These are phyloP conservation scores for Yponomeuta cagnagella DNA, from an alignment of 2,888 invertebrate species.

Conservation along the genomic window DNA sequence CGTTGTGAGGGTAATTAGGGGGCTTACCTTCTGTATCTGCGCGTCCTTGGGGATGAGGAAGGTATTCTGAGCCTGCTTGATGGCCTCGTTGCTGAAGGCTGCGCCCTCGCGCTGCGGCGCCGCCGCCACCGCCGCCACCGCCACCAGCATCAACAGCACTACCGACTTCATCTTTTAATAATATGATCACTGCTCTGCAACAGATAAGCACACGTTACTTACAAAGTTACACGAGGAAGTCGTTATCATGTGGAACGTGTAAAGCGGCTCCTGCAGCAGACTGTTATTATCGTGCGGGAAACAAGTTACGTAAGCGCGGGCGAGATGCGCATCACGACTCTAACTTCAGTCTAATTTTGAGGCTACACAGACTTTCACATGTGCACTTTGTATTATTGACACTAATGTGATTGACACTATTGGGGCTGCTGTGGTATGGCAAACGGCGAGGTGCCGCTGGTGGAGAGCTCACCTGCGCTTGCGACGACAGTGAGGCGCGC, in stretches of 20 bases:
- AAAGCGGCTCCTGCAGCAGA: background rate
- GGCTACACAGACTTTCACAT: background rate
- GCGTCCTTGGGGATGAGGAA: slow-evolving; percentile 90
- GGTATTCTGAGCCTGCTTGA: slow-evolving; percentile 90
- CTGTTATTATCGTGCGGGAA: background rate
- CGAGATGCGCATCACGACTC: slow-evolving; percentile 14
- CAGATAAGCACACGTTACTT: background rate
- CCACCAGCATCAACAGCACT: slow-evolving; percentile 55
- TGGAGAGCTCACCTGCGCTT: slow-evolving; percentile 53
- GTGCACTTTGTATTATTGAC: slow-evolving; percentile 2
- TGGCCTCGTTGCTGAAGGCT: slow-evolving; percentile 89
- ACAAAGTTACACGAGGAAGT: background rate
- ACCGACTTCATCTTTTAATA: slow-evolving; percentile 45
- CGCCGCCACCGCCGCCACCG: slow-evolving; percentile 69
- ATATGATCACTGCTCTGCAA: background rate
- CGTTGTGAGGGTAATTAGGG: background rate
- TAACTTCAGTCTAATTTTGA: slow-evolving; percentile 8
- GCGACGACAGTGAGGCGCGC: slow-evolving; percentile 61
- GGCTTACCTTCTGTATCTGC: slow-evolving; percentile 84
- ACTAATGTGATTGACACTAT: background rate
- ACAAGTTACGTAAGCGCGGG: slow-evolving; percentile 12
- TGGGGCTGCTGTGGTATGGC: background rate
- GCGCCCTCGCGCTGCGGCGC: slow-evolving; percentile 87
- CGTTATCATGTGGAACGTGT: background rate
- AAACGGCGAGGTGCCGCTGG: background rate